phyloP scores from a whole-genome alignment of 2,888 invertebrate species.

The Drosophila parthenogenetica region DNA sequence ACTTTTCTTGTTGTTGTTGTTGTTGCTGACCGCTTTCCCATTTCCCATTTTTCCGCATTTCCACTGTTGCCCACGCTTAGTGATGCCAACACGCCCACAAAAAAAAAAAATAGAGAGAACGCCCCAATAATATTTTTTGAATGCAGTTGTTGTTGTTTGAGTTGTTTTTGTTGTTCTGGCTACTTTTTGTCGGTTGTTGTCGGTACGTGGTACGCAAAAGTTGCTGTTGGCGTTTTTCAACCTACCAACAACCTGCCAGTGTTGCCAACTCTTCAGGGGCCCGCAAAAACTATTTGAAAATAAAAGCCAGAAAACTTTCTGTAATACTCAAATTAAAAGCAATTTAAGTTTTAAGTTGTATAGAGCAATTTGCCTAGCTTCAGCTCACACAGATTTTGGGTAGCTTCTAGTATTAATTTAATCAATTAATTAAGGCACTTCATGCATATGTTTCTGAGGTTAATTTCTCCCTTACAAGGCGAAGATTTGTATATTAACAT shows the following conservation, averaged over 20 bases:
- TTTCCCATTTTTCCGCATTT: conserved; percentile 32
- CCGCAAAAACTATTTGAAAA: too few species aligned
- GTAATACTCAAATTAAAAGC: too few species aligned
- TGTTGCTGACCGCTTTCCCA: conserved; percentile 36
- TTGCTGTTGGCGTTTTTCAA: conserved; percentile 52
- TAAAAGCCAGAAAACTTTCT: too few species aligned
- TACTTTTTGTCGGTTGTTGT: conserved; percentile 48
- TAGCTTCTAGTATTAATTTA: too few species aligned
- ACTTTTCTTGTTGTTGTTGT: conserved; percentile 20
- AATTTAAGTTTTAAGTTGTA: too few species aligned
- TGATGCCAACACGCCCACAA: conserved; percentile 50
- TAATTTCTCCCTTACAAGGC: too few species aligned
- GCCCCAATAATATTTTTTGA: conserved; percentile 76
- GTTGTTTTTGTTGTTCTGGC: conserved; percentile 42
- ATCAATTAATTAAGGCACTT: too few species aligned
- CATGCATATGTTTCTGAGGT: too few species aligned
- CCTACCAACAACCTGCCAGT: conserved; percentile 7
- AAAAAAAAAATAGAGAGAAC: conserved; percentile 20
- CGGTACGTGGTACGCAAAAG: conserved; percentile 47
- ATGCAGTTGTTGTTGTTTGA: conserved; percentile 42
- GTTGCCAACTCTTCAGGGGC: too few species aligned
- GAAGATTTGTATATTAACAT: too few species aligned
- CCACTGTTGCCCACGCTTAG: conserved; percentile 22
- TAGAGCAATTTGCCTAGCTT: too few species aligned
- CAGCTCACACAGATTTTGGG: too few species aligned